A percentile compares a stretch with the other conserved stretches of the same genome.
phyloP scores from a whole-genome alignment of 2,113 vertebrate species.

The Myiagra hebetior region DNA sequence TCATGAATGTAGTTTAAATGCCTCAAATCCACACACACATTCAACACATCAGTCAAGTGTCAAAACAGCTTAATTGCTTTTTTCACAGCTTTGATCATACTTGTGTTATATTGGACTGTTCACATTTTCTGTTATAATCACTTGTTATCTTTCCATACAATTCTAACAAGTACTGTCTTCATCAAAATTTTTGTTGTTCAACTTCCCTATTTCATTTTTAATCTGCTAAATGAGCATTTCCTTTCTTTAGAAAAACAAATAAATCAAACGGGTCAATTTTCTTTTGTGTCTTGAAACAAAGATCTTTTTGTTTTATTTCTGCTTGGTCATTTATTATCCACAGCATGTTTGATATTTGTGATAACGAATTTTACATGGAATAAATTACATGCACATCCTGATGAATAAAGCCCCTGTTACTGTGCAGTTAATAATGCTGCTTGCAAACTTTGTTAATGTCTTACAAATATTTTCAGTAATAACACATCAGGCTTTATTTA shows the following conservation, averaged over 20 bases:
- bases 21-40: background rate
- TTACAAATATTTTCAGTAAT: conserved; percentile 8
- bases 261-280: conserved; percentile 35
- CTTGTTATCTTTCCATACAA: background rate
- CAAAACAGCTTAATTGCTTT: conserved; percentile 44
- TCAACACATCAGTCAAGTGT: conserved; percentile 17
- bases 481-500: background rate
- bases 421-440: background rate
- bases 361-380: conserved; percentile 57
- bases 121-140: background rate
- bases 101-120: background rate
- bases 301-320: conserved; percentile 43
- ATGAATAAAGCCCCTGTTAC: conserved; percentile 45
- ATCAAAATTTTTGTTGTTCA: conserved; percentile 31
- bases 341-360: conserved; percentile 8
- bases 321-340: conserved; percentile 12
- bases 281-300: conserved; percentile 47
- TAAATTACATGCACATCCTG: background rate
- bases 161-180: conserved; percentile 36
- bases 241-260: conserved; percentile 31
- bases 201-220: conserved; percentile 29
- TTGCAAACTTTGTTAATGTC: background rate
- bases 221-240: conserved; percentile 54
- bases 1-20: background rate
- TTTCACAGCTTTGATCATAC: conserved; percentile 26